These are phyloP conservation scores for Caradrina kadenii DNA, from an alignment of 2,888 invertebrate species.

Conservation along the genomic window DNA sequence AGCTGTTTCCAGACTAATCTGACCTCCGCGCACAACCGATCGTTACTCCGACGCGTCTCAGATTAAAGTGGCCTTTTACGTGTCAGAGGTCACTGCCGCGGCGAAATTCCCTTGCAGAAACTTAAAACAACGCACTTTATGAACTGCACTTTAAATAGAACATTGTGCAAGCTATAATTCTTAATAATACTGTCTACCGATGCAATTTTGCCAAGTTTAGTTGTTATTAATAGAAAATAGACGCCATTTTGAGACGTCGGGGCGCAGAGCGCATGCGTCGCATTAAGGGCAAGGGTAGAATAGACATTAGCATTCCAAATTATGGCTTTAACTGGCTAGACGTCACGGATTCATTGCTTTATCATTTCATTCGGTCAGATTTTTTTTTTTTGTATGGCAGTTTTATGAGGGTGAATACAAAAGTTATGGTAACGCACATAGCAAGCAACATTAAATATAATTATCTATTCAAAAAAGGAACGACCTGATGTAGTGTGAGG, in stretches of 20 bases:
- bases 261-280: conserved; percentile 80
- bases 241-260: conserved; percentile 76
- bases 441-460: not conserved
- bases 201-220: conserved; percentile 48
- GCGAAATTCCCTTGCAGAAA: conserved; percentile 25
- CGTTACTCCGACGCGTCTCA: conserved; percentile 43
- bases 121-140: conserved; percentile 15
- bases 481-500: not conserved
- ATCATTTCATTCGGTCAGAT: too few relatives aligned
- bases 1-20: conserved; percentile 77
- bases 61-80: conserved; percentile 40
- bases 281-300: conserved; percentile 82
- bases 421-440: not conserved
- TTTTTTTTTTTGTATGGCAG: too few relatives aligned
- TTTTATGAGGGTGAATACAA: not conserved
- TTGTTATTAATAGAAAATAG: conserved; percentile 65
- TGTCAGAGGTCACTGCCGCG: conserved; percentile 65
- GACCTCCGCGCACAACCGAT: conserved; percentile 64
- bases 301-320: conserved; percentile 54
- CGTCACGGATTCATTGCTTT: conserved; percentile 20
- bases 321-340: conserved; percentile 31
- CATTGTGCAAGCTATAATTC: conserved; percentile 30
- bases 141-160: conserved; percentile 4
- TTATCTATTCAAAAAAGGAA: conserved; percentile 4
- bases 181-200: conserved; percentile 16